Conservation (phyloP, 2,113 vertebrate species). For the Apus apus region DNA sequence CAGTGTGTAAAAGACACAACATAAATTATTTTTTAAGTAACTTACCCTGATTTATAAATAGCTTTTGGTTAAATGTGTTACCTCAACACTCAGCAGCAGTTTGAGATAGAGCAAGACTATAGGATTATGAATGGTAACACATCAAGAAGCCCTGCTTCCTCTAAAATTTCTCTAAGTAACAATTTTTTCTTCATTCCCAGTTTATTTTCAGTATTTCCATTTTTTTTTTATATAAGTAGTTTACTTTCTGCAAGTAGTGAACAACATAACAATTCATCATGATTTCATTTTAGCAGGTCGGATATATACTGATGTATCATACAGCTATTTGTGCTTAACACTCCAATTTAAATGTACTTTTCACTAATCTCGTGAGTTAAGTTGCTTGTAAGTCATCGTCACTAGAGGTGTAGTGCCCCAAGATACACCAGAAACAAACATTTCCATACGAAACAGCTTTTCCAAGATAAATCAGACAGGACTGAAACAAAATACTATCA, state of each 20-base stretch:
- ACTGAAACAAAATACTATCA: not conserved
- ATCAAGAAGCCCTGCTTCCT: not conserved
- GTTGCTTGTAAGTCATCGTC: not conserved
- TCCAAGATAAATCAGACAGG: not conserved
- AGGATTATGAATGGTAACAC: not conserved
- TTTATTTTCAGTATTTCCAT: not conserved
- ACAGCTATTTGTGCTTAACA: not conserved
- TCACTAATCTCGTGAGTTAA: not conserved
- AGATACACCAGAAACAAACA: not conserved
- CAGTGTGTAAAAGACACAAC: not conserved
- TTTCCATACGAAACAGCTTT: not conserved
- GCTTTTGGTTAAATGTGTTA: not conserved
- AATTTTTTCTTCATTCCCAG: not conserved
- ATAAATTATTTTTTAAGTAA: too few species aligned
- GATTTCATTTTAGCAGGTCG: not conserved
- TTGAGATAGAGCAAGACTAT: not conserved
- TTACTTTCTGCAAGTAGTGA: not conserved
- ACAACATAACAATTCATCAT: too few species aligned
- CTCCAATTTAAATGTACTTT: not conserved
- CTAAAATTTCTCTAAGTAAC: not conserved
- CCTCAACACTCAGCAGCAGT: not conserved
- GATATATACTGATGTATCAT: not conserved
- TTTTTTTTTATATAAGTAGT: not conserved
- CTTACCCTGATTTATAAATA: not conserved
- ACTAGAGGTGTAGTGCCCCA: not conserved